Conservation (phyloP, 2,113 vertebrate genomes). For the Fulica atra region DNA sequence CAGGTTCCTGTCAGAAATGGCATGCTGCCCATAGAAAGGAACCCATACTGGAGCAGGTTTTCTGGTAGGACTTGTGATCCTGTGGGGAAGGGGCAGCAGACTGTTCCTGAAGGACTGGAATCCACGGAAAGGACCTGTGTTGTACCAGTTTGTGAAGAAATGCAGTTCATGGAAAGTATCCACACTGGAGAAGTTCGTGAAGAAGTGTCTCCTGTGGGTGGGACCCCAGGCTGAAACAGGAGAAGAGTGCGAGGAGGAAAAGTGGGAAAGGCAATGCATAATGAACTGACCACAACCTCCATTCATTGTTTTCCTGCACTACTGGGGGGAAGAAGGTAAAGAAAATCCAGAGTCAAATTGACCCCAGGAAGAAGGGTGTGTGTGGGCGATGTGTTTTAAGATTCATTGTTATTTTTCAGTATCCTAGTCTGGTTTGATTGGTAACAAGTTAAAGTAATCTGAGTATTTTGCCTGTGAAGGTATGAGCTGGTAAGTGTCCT, state of each 20-base stretch:
- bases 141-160: background rate
- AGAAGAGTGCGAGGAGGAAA: background rate
- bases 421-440: background rate
- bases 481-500: background rate
- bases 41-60: background rate
- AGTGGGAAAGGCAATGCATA: fast-evolving
- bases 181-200: background rate
- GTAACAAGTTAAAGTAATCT: background rate
- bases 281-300: background rate
- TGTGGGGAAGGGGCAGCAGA: fast-evolving
- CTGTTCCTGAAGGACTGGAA: background rate
- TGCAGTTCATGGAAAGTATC: background rate
- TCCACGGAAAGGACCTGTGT: fast-evolving
- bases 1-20: background rate
- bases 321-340: fast-evolving
- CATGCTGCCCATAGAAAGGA: background rate
- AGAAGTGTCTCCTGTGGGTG: background rate
- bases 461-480: background rate
- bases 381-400: background rate
- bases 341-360: background rate
- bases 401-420: background rate
- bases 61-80: background rate
- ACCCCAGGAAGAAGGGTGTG: background rate
- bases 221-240: background rate
- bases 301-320: fast-evolving